Percentiles rank a stretch among this genome's conserved stretches.
These are phyloP conservation scores for Larimichthys polyactis DNA, from an alignment of 2,113 vertebrate species.

Conservation along the genomic window DNA sequence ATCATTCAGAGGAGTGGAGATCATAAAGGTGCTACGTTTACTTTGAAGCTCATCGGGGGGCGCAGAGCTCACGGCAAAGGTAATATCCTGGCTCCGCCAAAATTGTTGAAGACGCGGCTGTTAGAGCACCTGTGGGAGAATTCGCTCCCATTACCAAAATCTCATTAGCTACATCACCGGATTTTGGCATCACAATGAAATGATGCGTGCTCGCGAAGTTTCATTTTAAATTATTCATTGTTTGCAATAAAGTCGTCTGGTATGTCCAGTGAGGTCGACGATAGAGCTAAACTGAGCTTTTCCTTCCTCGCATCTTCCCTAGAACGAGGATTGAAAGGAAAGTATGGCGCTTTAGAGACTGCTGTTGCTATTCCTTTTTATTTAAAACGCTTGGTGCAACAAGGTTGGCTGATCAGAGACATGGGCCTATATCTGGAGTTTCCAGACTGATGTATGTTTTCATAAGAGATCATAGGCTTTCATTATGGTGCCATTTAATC, in stretches of 20 bases:
- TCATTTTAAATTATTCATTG: slow-evolving; percentile 59
- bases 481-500: neutral
- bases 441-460: neutral
- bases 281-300: slow-evolving; percentile 19
- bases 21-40: slow-evolving; percentile 34
- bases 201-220: neutral
- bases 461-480: neutral
- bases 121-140: slow-evolving; percentile 53
- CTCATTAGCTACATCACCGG: slow-evolving; percentile 53
- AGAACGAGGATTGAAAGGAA: neutral
- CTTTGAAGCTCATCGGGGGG: slow-evolving; percentile 40
- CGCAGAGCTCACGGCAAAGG: neutral
- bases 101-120: slow-evolving; percentile 3
- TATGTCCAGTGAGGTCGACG: slow-evolving; percentile 31
- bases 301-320: neutral
- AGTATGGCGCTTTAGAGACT: neutral
- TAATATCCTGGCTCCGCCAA: slow-evolving; percentile 48
- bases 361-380: neutral
- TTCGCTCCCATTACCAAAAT: slow-evolving; percentile 38
- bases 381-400: neutral
- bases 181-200: slow-evolving; percentile 34
- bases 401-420: neutral
- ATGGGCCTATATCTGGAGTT: neutral
- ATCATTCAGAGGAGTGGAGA: neutral
- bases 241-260: slow-evolving; percentile 28